Evolutionary conservation across 2,797 vertebrate genomes (phyloP), one percentile per base, ranked within the genome.

Genomic region (Pseudochromis fuscus): DNA sequence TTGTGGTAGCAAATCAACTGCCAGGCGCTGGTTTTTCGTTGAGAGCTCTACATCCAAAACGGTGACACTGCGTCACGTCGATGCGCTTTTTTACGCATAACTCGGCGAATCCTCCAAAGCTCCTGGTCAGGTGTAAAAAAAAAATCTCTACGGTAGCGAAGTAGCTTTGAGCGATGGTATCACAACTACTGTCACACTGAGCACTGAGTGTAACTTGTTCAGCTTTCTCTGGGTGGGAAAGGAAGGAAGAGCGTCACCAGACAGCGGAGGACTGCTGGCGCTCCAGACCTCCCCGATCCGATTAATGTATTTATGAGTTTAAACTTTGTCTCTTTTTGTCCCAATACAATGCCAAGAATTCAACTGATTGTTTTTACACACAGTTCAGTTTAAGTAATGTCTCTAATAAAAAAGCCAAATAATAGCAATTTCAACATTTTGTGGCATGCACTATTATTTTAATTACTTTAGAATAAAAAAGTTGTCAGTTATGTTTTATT

Each of bases 201-300:
- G 68, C 59, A 50, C 24, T 64, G 55, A 69, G 71, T 71, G 61
- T 49, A 52, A 83, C 31, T 68, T 62, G 57, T 73, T 82, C 67
- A 24, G 72, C 82, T 82, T 86, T 73, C 80, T 86, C 87, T 89
- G 93, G 92, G 93, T 91, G 94, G 93, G 92, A 93, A 86, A 92
- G 94, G 94, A 94, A 95, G 94, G 94, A 95, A 94, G 91, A 92
- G 91, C 94, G 93, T 94, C 93, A 90, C 82, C 75, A 89, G 87
- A 85, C 84, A 87, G 81, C 78, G 72, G 85, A 88, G 87, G 81
- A 67, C 80, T 68, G 72, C 69, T 88, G 90, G 86, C 89, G 88
- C 91, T 82, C 76, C 75, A 69, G 60, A 83, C 72, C 89, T 75
- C 79, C 84, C 62, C 27, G n/a, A 69, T 60, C 25, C 35, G 49